Conservation (phyloP, 2,888 invertebrate genomes). For the Mylabris sibirica region DNA sequence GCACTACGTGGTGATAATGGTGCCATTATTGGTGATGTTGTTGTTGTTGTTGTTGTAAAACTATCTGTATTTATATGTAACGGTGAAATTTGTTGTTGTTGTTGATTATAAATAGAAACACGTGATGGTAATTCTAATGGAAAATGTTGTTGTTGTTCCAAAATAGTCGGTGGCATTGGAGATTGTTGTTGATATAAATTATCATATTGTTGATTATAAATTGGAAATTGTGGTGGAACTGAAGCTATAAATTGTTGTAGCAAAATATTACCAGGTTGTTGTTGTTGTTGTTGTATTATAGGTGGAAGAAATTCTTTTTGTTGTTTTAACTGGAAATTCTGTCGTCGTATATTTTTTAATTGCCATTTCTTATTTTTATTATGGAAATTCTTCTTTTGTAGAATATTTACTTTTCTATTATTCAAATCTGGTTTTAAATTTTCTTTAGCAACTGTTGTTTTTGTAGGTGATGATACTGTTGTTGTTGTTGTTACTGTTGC, state of each 20-base stretch:
- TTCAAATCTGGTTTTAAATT: conserved; percentile 5
- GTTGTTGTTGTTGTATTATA: not conserved
- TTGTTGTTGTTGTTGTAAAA: conserved; percentile 40
- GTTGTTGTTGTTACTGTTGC: not conserved
- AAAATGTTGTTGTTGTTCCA: conserved; percentile 28
- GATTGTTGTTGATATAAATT: conserved; percentile 13
- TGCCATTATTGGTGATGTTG: conserved; percentile 45
- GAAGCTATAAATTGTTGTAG: conserved; percentile 16
- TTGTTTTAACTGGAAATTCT: not conserved
- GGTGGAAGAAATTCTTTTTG: not conserved
- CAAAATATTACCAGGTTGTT: not conserved
- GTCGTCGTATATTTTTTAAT: conserved; percentile 9
- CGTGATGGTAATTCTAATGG: conserved; percentile 25
- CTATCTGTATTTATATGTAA: conserved; percentile 54
- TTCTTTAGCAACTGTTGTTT: conserved; percentile 14
- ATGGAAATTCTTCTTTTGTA: conserved; percentile 8
- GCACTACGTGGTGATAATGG: conserved; percentile 60
- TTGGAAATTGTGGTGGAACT: conserved; percentile 21
- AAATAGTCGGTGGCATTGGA: conserved; percentile 23
- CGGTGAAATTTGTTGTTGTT: conserved; percentile 53
- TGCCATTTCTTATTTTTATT: conserved; percentile 29
- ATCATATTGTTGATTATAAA: conserved; percentile 18
- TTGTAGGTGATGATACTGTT: not conserved
- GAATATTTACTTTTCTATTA: conserved; percentile 17
- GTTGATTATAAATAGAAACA: conserved; percentile 46